These are phyloP conservation scores for Neopipo cinnamomea DNA, from an alignment of 2,113 vertebrate genomes.

Conservation along the genomic window DNA sequence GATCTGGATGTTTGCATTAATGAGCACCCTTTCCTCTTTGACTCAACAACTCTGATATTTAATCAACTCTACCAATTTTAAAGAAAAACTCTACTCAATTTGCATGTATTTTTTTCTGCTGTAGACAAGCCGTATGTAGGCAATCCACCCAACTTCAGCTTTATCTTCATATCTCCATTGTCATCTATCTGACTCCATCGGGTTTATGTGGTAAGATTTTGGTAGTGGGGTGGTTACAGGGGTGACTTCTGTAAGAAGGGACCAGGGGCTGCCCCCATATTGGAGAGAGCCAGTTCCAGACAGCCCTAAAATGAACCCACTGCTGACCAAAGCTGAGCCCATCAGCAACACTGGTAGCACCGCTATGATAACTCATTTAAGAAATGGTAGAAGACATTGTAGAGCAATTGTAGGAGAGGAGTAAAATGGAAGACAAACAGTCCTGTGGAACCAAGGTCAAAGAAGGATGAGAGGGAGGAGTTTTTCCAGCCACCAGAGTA, in stretches of 20 bases:
- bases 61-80: neutral
- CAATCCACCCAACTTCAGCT: neutral
- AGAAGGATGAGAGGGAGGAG: neutral
- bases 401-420: neutral
- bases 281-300: neutral
- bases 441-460: neutral
- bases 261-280: fast-evolving
- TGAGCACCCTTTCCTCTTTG: neutral
- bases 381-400: neutral
- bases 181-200: neutral
- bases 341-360: neutral
- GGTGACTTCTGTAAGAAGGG: neutral
- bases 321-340: neutral
- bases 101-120: neutral
- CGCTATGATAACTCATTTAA: neutral
- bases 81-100: neutral
- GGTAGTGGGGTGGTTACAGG: neutral
- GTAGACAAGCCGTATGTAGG: neutral
- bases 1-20: fast-evolving
- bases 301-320: neutral
- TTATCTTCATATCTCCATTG: neutral
- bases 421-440: neutral
- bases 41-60: neutral
- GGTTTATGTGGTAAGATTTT: neutral
- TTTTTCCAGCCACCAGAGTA: neutral